Conservation (phyloP, 1,140 invertebrate species). For the Solenopsis fugax region DNA sequence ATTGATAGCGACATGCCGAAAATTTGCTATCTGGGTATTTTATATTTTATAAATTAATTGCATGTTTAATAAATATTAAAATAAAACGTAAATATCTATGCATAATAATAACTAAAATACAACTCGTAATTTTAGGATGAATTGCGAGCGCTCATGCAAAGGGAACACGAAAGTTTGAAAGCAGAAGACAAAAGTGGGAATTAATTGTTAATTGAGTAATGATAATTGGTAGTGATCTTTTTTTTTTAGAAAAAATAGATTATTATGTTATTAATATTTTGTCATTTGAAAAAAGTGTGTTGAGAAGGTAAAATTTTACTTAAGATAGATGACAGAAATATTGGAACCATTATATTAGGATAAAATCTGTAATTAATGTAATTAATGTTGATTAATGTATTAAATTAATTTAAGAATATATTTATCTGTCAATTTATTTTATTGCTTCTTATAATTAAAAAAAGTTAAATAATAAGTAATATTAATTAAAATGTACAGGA, state of each 20-base stretch:
- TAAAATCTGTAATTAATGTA: background rate
- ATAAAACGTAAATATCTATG: background rate
- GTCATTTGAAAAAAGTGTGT: constrained; percentile 14
- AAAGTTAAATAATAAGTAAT: background rate
- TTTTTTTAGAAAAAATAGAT: constrained; percentile 21
- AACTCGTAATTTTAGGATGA: constrained; percentile 86
- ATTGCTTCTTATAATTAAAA: background rate
- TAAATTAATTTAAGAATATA: constrained; percentile 4
- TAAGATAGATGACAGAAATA: constrained; percentile 13
- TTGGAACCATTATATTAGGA: background rate
- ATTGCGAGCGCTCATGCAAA: constrained; percentile 87
- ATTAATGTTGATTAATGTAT: background rate
- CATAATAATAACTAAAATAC: background rate
- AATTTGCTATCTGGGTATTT: too few relatives aligned
- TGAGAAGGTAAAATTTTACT: constrained; percentile 24
- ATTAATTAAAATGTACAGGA: background rate
- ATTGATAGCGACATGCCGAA: too few relatives aligned
- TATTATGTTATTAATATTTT: constrained; percentile 36
- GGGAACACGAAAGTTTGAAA: constrained; percentile 87
- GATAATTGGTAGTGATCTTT: background rate
- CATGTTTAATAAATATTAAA: background rate
- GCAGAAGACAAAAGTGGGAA: constrained; percentile 39
- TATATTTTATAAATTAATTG: too few relatives aligned
- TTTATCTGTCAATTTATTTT: background rate
- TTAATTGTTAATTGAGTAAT: constrained; percentile 15